Evolutionary conservation across 2,888 invertebrate species (phyloP).

Genomic region (Sycophila texana): DNA sequence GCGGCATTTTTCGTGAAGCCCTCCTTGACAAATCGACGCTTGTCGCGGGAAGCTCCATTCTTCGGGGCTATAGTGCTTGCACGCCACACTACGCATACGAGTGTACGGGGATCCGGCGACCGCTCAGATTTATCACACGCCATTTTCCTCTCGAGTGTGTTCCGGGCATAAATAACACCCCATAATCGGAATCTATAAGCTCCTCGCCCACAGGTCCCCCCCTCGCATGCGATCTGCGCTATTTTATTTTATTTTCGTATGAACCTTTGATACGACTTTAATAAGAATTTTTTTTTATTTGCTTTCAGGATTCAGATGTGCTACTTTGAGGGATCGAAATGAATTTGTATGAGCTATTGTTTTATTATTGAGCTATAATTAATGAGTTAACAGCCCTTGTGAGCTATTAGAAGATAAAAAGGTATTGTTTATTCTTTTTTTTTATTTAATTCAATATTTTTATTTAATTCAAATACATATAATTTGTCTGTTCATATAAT

Average conservation of each 20-base stretch:
- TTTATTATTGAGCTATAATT: neutral
- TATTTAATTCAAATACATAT: neutral
- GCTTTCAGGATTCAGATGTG: neutral
- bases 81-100: neutral
- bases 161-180: constrained; percentile 70
- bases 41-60: constrained; percentile 72
- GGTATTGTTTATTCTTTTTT: neutral
- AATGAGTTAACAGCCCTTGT: no score
- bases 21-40: constrained; percentile 74
- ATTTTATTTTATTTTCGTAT: constrained; percentile 25
- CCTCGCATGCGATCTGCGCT: constrained; percentile 13
- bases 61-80: constrained; percentile 18
- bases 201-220: constrained; percentile 32
- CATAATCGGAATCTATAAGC: constrained; percentile 69
- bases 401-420: neutral
- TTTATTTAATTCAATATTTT: neutral
- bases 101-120: constrained; percentile 51
- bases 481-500: no score
- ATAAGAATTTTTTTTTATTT: constrained; percentile 1
- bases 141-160: constrained; percentile 65
- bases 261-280: neutral
- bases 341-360: neutral
- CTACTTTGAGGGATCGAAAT: no score
- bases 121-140: constrained; percentile 70
- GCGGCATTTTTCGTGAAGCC: constrained; percentile 66